Percentiles rank a stretch among this genome's conserved stretches.
Conservation (phyloP, 2,888 invertebrate genomes). For the Leptopilina myrica region DNA sequence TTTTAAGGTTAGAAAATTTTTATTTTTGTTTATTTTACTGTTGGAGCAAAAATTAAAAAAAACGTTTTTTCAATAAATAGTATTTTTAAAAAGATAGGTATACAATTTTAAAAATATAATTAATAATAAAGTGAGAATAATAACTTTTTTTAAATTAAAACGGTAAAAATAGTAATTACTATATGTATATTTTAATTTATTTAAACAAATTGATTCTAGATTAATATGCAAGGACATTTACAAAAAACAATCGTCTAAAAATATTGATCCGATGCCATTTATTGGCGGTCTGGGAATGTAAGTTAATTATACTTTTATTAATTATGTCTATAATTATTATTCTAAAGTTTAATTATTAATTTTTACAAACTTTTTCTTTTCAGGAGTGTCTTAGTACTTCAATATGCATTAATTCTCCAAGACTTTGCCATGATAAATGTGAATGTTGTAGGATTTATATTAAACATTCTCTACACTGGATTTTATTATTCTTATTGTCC, state of each 20-base stretch:
- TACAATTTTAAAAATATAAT: too few relatives aligned
- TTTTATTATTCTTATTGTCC: slow-evolving; percentile 84
- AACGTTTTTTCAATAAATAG: neutral
- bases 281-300: slow-evolving; percentile 87
- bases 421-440: slow-evolving; percentile 88
- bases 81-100: too few relatives aligned
- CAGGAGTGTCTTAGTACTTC: slow-evolving; percentile 87
- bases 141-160: too few relatives aligned
- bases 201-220: slow-evolving; percentile 62
- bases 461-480: slow-evolving; percentile 83
- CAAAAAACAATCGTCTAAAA: slow-evolving; percentile 82
- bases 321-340: neutral
- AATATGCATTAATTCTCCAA: slow-evolving; percentile 85
- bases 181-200: neutral
- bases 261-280: slow-evolving; percentile 84
- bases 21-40: neutral
- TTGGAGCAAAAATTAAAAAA: neutral
- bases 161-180: neutral
- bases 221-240: slow-evolving; percentile 86
- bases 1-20: slow-evolving; percentile 23
- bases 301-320: slow-evolving; percentile 74
- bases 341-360: neutral
- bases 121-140: too few relatives aligned
- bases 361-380: slow-evolving; percentile 59
- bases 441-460: slow-evolving; percentile 84